A percentile compares a stretch with the other conserved stretches of the same genome.
phyloP scores from a whole-genome alignment of 2,888 invertebrate species.

The Malacosoma neustria region DNA sequence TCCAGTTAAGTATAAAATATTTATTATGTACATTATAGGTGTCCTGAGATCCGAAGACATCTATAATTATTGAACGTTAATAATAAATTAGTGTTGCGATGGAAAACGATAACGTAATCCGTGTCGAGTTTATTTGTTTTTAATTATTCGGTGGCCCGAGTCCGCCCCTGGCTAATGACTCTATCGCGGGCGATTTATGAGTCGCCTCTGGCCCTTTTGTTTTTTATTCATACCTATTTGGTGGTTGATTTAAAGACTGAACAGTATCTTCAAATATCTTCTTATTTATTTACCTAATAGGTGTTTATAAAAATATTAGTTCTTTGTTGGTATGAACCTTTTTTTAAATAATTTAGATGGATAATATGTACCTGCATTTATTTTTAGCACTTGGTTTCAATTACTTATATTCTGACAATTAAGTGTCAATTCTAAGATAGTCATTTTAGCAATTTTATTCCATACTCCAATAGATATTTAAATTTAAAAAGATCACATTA shows the following conservation, averaged over 20 bases:
- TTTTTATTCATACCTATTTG: constrained; percentile 46
- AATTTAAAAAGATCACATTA: no score
- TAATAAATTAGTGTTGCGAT: constrained; percentile 41
- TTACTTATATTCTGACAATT: no score
- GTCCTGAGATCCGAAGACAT: background rate
- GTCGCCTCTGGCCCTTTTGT: constrained; percentile 42
- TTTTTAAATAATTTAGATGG: no score
- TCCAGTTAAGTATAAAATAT: no score
- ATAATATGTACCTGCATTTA: no score
- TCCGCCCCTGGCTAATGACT: constrained; percentile 71
- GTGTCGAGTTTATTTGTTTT: constrained; percentile 71
- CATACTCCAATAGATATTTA: no score
- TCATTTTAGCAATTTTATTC: no score
- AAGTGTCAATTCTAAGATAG: no score
- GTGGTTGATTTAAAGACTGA: constrained; percentile 40
- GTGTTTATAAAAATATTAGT: no score
- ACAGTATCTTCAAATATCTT: background rate
- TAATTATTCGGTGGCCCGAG: constrained; percentile 61
- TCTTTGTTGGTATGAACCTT: no score
- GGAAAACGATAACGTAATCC: constrained; percentile 59
- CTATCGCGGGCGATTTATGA: constrained; percentile 63
- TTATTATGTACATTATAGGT: no score
- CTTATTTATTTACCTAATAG: background rate
- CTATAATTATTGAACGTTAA: background rate
- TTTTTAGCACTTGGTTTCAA: no score